Base-by-base conservation (phyloP, 2,797 vertebrate species). In the Tokudaia muenninki region DNA sequence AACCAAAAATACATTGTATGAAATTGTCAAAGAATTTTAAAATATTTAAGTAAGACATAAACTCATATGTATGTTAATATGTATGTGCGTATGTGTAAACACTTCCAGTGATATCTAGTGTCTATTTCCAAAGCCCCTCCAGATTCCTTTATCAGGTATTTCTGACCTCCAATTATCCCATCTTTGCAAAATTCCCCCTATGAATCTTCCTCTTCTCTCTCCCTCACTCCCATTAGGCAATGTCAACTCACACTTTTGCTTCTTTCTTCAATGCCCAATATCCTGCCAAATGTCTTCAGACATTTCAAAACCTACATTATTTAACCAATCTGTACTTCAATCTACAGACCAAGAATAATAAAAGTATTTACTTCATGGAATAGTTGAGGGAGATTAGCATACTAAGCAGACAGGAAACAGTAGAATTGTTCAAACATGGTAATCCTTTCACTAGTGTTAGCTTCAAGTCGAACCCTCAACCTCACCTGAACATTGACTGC, bases 51-150 rank as follows among this genome's bases (percentile, higher is more conserved):
- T 77, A 77, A 50, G 29, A 50, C 24, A 75, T 75, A 78, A 31
- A 86, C 50, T 24, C 24, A 22, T 86, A 7, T 50, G 12, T 41
- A 57, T 55, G 12, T 55, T 8, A 37, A 57, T 41, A 41, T 55
- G 10, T 37, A 70, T 0, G 3, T 29, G 34, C 6, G 26, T 87
- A 31, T 55, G 3, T n/a, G 55, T 72, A 37, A 37, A 24, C 63
- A 17, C 0, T 41, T 94, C 55, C 79, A 83, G 21, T 22, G 26
- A 67, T 80, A 95, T 50, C 19, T 16, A 86, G 87, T 87, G 93
- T 37, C 41, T 87, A 78, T 63, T 55, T 24, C 37, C 21, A 84
- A 67, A 91, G 59, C 16, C 4, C 22, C 17, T 78, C 29, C 29
- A 47, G 22, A 63, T 47, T 79, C n/a, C 41, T 81, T 70, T 83